These are phyloP conservation scores for Pandemis cinnamomeana DNA, from an alignment of 2,888 invertebrate species.

Conservation along the genomic window DNA sequence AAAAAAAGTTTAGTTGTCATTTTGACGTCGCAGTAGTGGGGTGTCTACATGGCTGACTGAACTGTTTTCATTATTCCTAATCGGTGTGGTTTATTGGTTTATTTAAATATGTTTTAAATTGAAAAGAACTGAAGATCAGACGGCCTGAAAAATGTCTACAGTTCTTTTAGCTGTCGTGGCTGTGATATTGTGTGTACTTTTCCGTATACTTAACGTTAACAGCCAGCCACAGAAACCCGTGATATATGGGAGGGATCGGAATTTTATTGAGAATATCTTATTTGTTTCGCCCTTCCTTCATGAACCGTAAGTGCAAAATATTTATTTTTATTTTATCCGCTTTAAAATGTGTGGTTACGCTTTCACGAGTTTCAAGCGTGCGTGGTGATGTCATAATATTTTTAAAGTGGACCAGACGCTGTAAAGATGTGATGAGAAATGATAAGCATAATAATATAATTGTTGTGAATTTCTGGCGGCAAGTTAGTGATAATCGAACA, in stretches of 20 bases:
- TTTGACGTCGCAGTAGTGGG: conserved; percentile 23
- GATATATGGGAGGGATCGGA: conserved; percentile 90
- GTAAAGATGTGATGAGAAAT: conserved; percentile 17
- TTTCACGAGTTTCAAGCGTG: conserved; percentile 41
- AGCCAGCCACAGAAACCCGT: conserved; percentile 91
- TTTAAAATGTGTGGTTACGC: conserved; percentile 31
- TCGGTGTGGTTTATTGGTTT: conserved; percentile 28
- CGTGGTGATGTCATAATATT: conserved; percentile 68
- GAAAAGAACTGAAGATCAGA: conserved; percentile 18
- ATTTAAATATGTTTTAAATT: conserved; percentile 41
- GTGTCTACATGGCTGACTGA: conserved; percentile 23
- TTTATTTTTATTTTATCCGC: conserved; percentile 18
- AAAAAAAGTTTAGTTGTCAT: conserved; percentile 37
- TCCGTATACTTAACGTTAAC: conserved; percentile 93
- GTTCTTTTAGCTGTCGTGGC: conserved; percentile 92
- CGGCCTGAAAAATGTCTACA: conserved; percentile 87
- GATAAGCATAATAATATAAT: not conserved
- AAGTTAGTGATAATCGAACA: not conserved
- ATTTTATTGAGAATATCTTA: conserved; percentile 90
- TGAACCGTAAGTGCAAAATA: conserved; percentile 90
- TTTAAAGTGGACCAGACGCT: conserved; percentile 11
- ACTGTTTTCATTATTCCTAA: conserved; percentile 31
- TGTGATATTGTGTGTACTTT: conserved; percentile 92
- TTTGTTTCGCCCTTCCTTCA: conserved; percentile 91
- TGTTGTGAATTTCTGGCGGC: not conserved